phyloP scores from a whole-genome alignment of 1,140 invertebrate genomes.

The Thaumetopoea pityocampa region DNA sequence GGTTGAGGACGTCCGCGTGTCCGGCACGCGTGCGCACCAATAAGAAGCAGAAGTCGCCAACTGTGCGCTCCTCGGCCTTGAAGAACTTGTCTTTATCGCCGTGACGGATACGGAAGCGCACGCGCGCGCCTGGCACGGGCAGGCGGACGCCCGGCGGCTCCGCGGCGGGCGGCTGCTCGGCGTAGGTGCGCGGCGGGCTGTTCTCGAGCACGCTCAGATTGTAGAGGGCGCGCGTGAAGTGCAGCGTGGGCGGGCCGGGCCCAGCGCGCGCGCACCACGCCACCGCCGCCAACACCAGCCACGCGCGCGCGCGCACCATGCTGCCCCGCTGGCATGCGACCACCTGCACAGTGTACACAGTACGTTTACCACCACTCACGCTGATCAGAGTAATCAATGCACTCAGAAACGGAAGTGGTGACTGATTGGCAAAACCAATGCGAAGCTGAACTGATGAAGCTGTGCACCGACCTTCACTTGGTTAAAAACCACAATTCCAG shows the following conservation, averaged over 20 bases:
- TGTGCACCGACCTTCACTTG: too few species aligned
- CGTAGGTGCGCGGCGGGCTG: constrained; percentile 90
- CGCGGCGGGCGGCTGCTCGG: constrained; percentile 75
- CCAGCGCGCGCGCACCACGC: constrained; percentile 38
- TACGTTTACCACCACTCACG: too few species aligned
- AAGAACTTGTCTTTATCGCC: constrained; percentile 94
- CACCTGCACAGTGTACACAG: not conserved
- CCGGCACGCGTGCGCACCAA: constrained; percentile 90
- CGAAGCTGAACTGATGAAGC: too few species aligned
- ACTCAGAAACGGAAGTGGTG: too few species aligned
- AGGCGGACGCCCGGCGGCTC: constrained; percentile 76
- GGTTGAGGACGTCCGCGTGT: constrained; percentile 90
- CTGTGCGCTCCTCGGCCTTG: constrained; percentile 89
- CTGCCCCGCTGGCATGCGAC: constrained; percentile 3
- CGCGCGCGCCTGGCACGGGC: constrained; percentile 71
- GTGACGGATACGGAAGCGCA: constrained; percentile 88
- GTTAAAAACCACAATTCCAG: too few species aligned
- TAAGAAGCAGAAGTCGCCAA: constrained; percentile 96
- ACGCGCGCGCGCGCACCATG: constrained; percentile 49
- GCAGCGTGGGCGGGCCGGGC: constrained; percentile 32
- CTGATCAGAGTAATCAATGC: too few species aligned
- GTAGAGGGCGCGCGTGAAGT: constrained; percentile 86
- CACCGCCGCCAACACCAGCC: constrained; percentile 54
- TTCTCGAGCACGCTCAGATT: constrained; percentile 96
- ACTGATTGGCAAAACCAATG: too few species aligned